phyloP scores from a whole-genome alignment of 1,140 invertebrate genomes.

The Caenorhabditis briggsae region DNA sequence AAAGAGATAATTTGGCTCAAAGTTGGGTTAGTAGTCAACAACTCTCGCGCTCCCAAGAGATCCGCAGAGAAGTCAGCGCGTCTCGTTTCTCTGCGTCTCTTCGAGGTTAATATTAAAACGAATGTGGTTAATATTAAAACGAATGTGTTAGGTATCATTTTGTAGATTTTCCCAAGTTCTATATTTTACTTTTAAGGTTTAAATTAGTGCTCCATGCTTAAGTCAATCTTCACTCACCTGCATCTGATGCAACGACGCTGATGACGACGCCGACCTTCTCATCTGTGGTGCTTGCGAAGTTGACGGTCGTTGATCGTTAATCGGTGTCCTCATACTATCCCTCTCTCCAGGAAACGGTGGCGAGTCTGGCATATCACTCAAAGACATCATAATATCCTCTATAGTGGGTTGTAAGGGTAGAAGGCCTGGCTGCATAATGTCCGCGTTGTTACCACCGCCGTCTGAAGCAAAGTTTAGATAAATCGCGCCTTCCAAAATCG shows the following conservation, averaged over 20 bases:
- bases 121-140: no score
- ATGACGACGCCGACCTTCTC: conserved; percentile 40
- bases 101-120: no score
- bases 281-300: conserved; percentile 49
- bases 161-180: no score
- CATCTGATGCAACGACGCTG: conserved; percentile 41
- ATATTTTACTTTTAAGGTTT: no score
- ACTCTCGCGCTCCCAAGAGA: no score
- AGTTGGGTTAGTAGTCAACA: no score
- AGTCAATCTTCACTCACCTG: background rate
- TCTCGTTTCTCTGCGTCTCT: no score
- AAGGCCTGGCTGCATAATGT: conserved; percentile 97
- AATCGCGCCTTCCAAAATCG: conserved; percentile 65
- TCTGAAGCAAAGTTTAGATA: background rate
- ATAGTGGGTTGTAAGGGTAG: conserved; percentile 95
- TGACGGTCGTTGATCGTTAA: conserved; percentile 18
- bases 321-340: conserved; percentile 25
- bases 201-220: no score
- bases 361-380: conserved; percentile 41
- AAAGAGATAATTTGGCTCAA: no score
- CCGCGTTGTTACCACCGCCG: conserved; percentile 83
- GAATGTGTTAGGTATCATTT: no score
- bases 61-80: no score
- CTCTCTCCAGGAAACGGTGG: conserved; percentile 38
- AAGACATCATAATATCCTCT: conserved; percentile 87